Percentiles rank a stretch among this genome's conserved stretches.
Evolutionary conservation across 1,140 invertebrate genomes (phyloP).

Genomic region (Tenebrio molitor): DNA sequence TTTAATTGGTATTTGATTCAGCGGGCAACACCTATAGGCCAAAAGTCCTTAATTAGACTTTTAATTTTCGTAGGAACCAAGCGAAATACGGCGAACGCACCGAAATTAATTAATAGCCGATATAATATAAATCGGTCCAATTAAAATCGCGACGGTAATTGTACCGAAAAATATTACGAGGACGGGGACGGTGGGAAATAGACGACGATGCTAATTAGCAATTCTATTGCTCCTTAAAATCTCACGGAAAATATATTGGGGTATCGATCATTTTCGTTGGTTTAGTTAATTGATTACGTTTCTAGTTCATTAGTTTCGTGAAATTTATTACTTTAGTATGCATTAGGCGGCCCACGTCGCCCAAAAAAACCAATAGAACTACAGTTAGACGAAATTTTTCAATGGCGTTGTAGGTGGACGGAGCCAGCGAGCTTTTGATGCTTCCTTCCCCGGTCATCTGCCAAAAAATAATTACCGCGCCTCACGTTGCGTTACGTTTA

Average conservation of each 20-base stretch:
- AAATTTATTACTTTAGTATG: slow-evolving; percentile 31
- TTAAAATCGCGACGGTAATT: slow-evolving; percentile 1
- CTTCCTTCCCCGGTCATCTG: neutral
- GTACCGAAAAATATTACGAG: neutral
- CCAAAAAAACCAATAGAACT: slow-evolving; percentile 7
- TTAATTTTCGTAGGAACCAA: slow-evolving; percentile 13
- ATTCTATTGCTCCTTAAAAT: slow-evolving; percentile 32
- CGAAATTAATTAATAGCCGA: slow-evolving; percentile 8
- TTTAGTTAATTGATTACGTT: slow-evolving; percentile 39
- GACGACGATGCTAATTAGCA: slow-evolving; percentile 15
- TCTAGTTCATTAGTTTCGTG: slow-evolving; percentile 35
- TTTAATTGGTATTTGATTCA: slow-evolving; percentile 19
- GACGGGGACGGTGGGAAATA: neutral
- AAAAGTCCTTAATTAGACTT: slow-evolving; percentile 27
- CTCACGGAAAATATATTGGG: slow-evolving; percentile 24
- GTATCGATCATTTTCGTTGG: slow-evolving; percentile 40
- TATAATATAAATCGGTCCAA: slow-evolving; percentile 1
- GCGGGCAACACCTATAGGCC: neutral
- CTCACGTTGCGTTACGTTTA: slow-evolving; percentile 6
- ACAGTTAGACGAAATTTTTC: slow-evolving; percentile 35
- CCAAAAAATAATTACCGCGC: neutral
- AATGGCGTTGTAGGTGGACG: slow-evolving; percentile 12
- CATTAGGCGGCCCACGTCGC: slow-evolving; percentile 9
- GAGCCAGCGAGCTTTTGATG: neutral
- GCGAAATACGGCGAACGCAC: neutral